Base-by-base conservation (phyloP, 2,888 invertebrate species). In the Stegana nigrithorax region DNA sequence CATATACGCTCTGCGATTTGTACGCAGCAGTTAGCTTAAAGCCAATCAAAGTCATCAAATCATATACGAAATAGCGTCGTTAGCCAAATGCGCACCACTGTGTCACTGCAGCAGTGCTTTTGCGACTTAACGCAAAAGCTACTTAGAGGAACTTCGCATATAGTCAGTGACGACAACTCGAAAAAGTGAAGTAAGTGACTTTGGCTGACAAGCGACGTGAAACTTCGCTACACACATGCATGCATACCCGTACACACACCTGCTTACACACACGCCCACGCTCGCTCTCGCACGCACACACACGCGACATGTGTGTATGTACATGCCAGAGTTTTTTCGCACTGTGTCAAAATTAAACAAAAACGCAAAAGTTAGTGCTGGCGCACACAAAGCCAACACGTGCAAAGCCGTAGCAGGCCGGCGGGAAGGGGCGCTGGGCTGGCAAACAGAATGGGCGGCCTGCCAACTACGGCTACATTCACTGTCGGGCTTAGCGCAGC, bases 301-400 rank as follows among this genome's bases (percentile, higher is more conserved):
- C 4, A 6, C 36, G 36, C 36, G n/a, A n/a, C n/a, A n/a, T n/a
- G n/a, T n/a, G n/a, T n/a, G n/a, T n/a, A n/a, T n/a, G n/a, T n/a
- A n/a, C n/a, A n/a, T n/a, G n/a, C n/a, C n/a, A n/a, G n/a, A n/a
- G n/a, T 29, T 29, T 29, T 29, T 29, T 29, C 10, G 6, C 10
- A 7, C 10, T 29, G 29, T 29, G 6, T 29, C 29, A 29, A 10
- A 6, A 7, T 29, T 6, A 29, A 7, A 7, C 29, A n/a, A 29
- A 72, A 72, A 73, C 72, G 71, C 67, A 69, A 71, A 72, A 71
- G 72, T 73, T 65, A 70, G 75, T 70, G 68, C 71, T 67, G 68
- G 68, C 65, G 73, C 73, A 66, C 56, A 66, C n/a, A n/a, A n/a
- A n/a, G n/a, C n/a, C n/a, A n/a, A n/a, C n/a, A n/a, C n/a, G 64